Percentiles rank a stretch among this genome's conserved stretches.
phyloP scores from a whole-genome alignment of 2,113 vertebrate species.

The Myodes glareolus region DNA sequence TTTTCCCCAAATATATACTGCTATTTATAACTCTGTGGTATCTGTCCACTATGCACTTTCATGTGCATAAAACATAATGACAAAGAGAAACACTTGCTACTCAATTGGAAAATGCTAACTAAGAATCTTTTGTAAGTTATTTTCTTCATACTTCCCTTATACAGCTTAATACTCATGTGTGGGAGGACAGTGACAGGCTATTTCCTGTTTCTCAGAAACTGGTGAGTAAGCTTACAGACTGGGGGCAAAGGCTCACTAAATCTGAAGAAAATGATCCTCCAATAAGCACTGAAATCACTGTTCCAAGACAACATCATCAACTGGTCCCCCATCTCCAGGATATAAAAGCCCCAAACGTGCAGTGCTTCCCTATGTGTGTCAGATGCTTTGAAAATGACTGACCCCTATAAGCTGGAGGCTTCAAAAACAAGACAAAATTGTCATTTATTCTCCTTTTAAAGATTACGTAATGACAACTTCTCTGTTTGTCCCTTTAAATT shows the following conservation, averaged over 20 bases:
- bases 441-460: neutral
- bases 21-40: neutral
- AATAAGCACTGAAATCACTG: neutral
- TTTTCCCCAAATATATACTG: neutral
- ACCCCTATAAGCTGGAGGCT: neutral
- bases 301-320: neutral
- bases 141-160: conserved; percentile 22
- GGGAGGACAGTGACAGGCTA: neutral
- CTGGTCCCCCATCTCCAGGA: rapidly evolving
- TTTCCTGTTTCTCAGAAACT: conserved; percentile 48
- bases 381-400: neutral
- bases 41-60: neutral
- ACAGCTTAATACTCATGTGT: neutral
- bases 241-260: neutral
- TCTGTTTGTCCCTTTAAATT: neutral
- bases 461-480: neutral
- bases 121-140: neutral
- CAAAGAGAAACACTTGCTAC: neutral
- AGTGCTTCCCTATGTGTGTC: neutral
- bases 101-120: neutral
- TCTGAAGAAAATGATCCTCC: conserved; percentile 1
- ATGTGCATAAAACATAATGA: neutral
- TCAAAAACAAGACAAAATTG: neutral
- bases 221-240: conserved; percentile 11
- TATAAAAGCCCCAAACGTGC: neutral